Evolutionary conservation across 2,888 invertebrate species (phyloP), one percentile per base, ranked within the genome.

Genomic region (Camptogramma bilineatum): DNA sequence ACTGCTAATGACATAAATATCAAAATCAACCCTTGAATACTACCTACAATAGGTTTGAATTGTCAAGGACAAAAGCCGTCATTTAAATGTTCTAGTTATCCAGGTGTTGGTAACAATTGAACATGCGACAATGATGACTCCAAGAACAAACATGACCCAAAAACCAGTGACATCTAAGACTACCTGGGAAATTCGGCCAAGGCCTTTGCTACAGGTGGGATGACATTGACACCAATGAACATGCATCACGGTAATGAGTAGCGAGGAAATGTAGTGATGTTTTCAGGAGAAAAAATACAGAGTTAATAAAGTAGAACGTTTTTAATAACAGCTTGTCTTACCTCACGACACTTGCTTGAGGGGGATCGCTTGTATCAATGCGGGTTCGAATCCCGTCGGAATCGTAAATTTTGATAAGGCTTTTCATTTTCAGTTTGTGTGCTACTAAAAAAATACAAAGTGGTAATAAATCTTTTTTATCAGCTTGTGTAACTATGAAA

Each of bases 111-210:
- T 13, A 44, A 44, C 44, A 44, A 16, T 16, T 5, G 44, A 17
- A 16, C 17, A 44, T 39, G 44, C 17, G 16, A 44, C 17, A 44
- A 44, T 44, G 44, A 39, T 39, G n/a, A 39, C n/a, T 4, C 34
- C 44, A 17, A 44, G 44, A 44, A 44, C 44, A 44, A 44, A 44
- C 44, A 44, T 17, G 44, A 44, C 44, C 44, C 44, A 44, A 44
- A 44, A 44, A 44, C 44, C 17, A 44, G 44, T 44, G 16, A 44
- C 44, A 17, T 44, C 44, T 44, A 44, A 44, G 44, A 44, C 16
- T 44, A 44, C 44, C 44, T 39, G 44, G 17, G 8, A 7, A 44
- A 44, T 44, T 44, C 17, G 44, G 44, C 44, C 44, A 44, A 44
- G 44, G 44, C 13, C 44, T 44, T 44, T 5, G 16, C 44, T 44